Base-by-base conservation (phyloP, 2,113 vertebrate genomes). In the Cichladusa arquata region DNA sequence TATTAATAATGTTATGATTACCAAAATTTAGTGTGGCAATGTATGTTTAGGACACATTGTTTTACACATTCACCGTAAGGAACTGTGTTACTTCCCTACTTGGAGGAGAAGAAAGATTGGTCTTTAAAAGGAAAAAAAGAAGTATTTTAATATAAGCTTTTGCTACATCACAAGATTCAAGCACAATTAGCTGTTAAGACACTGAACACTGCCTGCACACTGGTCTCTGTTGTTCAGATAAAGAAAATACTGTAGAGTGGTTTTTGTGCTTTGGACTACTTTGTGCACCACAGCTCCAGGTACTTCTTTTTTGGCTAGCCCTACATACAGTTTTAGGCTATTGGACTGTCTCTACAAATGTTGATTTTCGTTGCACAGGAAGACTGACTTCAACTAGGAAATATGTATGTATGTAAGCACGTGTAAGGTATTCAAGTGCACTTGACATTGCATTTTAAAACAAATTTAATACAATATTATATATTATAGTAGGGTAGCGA, bases 361-460 rank as follows among this genome's bases (percentile, higher is more conserved):
- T 19, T 47, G 26, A 69, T 73, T 71, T n/a, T 61, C 69, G 48
- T 9, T 72, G 40, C n/a, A 70, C 9, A 77, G 15, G 42, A 60
- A 87, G 16, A 80, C 0, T 20, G 25, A 90, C 56, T 11, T 73
- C 25, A 51, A 5, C 31, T 23, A 44, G 28, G 36, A 90, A 66
- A 48, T 25, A 45, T 1, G 1, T 9, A 11, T 11, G 4, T 3
- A 17, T 15, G 6, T 7, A 50, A 7, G 6, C 11, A 38, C 25
- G 4, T 17, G 34, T 28, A 67, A 51, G 19, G 19, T 33, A 61
- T 33, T 11, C 9, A 78, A 56, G 14, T 11, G 15, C 18, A 44
- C 11, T 51, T 40, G 11, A n/a, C 23, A 60, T 1, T 53, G 50
- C 13, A 19, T 51, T 93, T 66, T 61, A 36, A 87, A 93, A 40